These are phyloP conservation scores for Cataglyphis rosenhaueri DNA, from an alignment of 2,888 invertebrate species.

Conservation along the genomic window DNA sequence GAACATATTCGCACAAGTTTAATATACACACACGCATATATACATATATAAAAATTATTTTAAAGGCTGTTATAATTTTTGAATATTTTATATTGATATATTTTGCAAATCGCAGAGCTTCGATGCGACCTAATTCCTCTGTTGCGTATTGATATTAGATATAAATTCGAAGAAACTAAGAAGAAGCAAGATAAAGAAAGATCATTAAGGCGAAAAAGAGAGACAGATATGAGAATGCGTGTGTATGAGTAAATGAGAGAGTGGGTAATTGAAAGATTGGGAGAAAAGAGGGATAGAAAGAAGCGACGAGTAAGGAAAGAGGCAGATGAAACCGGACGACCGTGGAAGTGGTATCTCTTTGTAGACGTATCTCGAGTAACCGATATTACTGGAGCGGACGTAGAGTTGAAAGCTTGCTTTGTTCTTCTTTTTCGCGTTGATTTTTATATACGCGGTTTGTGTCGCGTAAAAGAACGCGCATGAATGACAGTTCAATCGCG, in stretches of 20 bases:
- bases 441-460: not conserved
- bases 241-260: not conserved
- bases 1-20: no score
- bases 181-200: not conserved
- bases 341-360: constrained; percentile 23
- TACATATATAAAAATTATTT: not conserved
- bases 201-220: not conserved
- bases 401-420: not conserved
- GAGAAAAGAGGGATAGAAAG: not conserved
- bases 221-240: not conserved
- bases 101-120: not conserved
- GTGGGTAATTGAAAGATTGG: not conserved
- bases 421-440: not conserved
- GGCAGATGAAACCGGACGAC: not conserved
- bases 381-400: constrained; percentile 3
- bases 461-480: not conserved
- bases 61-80: not conserved
- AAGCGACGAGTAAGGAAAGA: not conserved
- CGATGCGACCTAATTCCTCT: not conserved
- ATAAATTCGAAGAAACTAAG: not conserved
- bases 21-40: no score
- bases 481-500: constrained; percentile 12
- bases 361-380: not conserved
- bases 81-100: not conserved
- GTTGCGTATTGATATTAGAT: not conserved